Percentiles rank a stretch among this genome's conserved stretches.
phyloP scores from a whole-genome alignment of 2,888 invertebrate genomes.

The Nymphalis urticae region DNA sequence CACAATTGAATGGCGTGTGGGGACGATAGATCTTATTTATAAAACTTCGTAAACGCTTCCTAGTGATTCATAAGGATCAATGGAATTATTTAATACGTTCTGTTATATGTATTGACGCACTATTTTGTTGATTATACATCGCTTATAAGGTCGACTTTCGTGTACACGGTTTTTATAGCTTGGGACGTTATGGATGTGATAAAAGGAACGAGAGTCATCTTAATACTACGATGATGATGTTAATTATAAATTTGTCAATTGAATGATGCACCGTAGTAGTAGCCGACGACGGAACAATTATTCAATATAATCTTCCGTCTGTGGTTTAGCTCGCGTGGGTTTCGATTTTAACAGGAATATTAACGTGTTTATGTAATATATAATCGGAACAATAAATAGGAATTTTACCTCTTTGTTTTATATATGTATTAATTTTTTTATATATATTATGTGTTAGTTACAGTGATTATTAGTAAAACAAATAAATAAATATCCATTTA shows the following conservation, averaged over 20 bases:
- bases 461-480: too few relatives aligned
- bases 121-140: background rate
- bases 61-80: constrained; percentile 42
- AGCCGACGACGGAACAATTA: too few relatives aligned
- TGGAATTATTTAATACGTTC: constrained; percentile 24
- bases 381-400: background rate
- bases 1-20: constrained; percentile 61
- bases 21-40: constrained; percentile 47
- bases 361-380: background rate
- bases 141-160: background rate
- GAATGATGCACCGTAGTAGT: background rate
- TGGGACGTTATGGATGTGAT: background rate
- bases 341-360: background rate
- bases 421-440: too few relatives aligned
- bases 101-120: background rate
- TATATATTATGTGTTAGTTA: too few relatives aligned
- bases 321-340: background rate
- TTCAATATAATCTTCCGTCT: background rate
- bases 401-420: background rate
- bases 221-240: background rate
- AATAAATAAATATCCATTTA: too few relatives aligned
- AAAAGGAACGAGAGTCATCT: background rate
- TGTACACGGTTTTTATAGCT: background rate
- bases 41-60: constrained; percentile 38
- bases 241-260: constrained; percentile 6